A percentile compares a stretch with the other conserved stretches of the same genome.
Conservation (phyloP, 2,888 invertebrate genomes). For the Luffia ferchaultella region DNA sequence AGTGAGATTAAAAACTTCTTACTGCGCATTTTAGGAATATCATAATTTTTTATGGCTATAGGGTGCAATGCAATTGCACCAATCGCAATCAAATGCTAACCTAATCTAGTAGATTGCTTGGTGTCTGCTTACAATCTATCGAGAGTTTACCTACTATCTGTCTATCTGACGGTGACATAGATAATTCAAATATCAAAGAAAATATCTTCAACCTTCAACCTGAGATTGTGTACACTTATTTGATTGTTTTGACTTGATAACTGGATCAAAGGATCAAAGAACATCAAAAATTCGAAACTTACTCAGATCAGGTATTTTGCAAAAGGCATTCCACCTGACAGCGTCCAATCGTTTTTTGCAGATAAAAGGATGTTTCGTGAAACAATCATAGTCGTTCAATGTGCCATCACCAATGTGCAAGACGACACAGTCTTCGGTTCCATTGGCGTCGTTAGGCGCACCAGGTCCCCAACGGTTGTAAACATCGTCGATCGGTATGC, state of each 20-base stretch:
- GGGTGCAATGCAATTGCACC: no score
- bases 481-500: conserved; percentile 27
- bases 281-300: conserved; percentile 4
- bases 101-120: background rate
- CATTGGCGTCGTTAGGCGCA: conserved; percentile 31
- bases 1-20: no score
- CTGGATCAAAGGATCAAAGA: no score
- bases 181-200: no score
- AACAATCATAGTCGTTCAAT: conserved; percentile 32
- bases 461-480: conserved; percentile 35
- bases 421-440: conserved; percentile 26
- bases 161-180: background rate
- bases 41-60: no score
- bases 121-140: background rate
- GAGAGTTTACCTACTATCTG: background rate
- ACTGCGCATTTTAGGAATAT: no score
- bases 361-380: conserved; percentile 29
- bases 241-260: no score
- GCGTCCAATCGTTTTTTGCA: conserved; percentile 35
- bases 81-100: no score
- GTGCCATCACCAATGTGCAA: conserved; percentile 21
- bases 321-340: conserved; percentile 35
- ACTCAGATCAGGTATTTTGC: conserved; percentile 36
- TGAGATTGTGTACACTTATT: background rate
- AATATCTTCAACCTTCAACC: background rate